Percentiles rank a stretch among this genome's conserved stretches.
Conservation (phyloP, 2,888 invertebrate species). For the Tupiocoris notatus region DNA sequence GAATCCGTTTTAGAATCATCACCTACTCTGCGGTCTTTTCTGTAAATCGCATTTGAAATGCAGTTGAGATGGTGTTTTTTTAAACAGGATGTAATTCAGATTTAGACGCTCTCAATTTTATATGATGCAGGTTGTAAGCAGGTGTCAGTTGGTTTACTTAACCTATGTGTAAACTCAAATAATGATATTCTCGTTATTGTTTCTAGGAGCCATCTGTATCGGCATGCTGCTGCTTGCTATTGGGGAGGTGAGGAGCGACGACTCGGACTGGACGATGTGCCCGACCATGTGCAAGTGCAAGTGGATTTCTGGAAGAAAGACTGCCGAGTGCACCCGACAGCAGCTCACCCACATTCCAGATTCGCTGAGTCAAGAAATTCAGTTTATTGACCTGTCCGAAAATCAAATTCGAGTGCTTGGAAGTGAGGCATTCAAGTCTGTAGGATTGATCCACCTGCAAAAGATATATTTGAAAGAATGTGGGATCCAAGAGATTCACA, state of each 20-base stretch:
- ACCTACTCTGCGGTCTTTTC: no score
- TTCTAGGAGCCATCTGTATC: slow-evolving; percentile 21
- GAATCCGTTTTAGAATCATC: no score
- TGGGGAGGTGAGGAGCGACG: slow-evolving; percentile 46
- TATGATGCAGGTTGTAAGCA: no score
- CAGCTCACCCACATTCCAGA: slow-evolving; percentile 69
- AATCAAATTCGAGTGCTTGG: slow-evolving; percentile 68
- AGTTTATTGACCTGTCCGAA: slow-evolving; percentile 65
- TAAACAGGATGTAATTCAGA: no score
- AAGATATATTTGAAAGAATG: slow-evolving; percentile 75
- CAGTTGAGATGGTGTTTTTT: no score
- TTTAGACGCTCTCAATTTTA: no score
- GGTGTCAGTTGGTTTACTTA: no score
- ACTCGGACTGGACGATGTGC: slow-evolving; percentile 61
- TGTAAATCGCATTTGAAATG: no score
- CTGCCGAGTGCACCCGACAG: slow-evolving; percentile 72
- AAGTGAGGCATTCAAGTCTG: slow-evolving; percentile 66
- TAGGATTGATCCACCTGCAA: slow-evolving; percentile 74
- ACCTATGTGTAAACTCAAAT: no score
- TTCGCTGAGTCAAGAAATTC: slow-evolving; percentile 66
- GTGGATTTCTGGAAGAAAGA: slow-evolving; percentile 82
- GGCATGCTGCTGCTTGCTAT: slow-evolving; percentile 12
- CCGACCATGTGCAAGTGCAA: slow-evolving; percentile 73
- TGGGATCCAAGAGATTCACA: slow-evolving; percentile 69
- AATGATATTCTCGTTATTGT: no score